Evolutionary conservation across 2,797 vertebrate genomes (phyloP).

Genomic region (Oreonectes daqikongensis): DNA sequence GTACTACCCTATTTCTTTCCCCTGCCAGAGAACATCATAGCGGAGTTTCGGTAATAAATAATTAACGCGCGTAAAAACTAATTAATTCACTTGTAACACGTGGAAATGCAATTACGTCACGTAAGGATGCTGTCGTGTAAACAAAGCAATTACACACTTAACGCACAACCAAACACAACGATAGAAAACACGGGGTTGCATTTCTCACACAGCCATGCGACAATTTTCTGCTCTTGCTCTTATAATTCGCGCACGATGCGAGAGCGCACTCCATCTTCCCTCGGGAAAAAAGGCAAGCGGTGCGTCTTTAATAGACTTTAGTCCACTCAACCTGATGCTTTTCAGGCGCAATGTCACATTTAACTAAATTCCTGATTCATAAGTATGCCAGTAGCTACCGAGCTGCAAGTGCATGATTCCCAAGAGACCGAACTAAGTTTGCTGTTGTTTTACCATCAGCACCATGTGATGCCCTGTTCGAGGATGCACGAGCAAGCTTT

Average conservation of each 20-base stretch:
- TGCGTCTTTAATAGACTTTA: slow-evolving; percentile 9
- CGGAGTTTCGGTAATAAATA: slow-evolving; percentile 17
- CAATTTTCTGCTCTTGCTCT: slow-evolving; percentile 21
- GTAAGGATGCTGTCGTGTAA: slow-evolving; percentile 21
- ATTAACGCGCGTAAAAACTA: slow-evolving; percentile 17
- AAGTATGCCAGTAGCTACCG: slow-evolving; percentile 34
- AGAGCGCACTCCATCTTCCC: slow-evolving; percentile 45
- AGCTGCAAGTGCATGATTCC: slow-evolving; percentile 24
- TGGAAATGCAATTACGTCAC: slow-evolving; percentile 51
- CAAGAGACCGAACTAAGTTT: slow-evolving; percentile 34
- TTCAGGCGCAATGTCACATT: slow-evolving; percentile 37
- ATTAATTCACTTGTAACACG: slow-evolving; percentile 48
- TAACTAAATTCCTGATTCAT: slow-evolving; percentile 28
- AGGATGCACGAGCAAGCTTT: slow-evolving; percentile 8
- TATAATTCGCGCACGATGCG: background rate
- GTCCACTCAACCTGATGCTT: slow-evolving; percentile 25
- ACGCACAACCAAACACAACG: background rate
- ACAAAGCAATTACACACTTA: slow-evolving; percentile 12
- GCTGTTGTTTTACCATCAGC: slow-evolving; percentile 3
- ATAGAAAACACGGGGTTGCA: background rate
- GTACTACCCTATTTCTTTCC: background rate
- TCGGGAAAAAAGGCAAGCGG: slow-evolving; percentile 12
- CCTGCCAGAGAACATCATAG: background rate
- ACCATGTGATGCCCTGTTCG: slow-evolving; percentile 18
- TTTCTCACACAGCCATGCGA: background rate